These are phyloP conservation scores for Pampusana beccarii DNA, from an alignment of 2,113 vertebrate species.

Conservation along the genomic window DNA sequence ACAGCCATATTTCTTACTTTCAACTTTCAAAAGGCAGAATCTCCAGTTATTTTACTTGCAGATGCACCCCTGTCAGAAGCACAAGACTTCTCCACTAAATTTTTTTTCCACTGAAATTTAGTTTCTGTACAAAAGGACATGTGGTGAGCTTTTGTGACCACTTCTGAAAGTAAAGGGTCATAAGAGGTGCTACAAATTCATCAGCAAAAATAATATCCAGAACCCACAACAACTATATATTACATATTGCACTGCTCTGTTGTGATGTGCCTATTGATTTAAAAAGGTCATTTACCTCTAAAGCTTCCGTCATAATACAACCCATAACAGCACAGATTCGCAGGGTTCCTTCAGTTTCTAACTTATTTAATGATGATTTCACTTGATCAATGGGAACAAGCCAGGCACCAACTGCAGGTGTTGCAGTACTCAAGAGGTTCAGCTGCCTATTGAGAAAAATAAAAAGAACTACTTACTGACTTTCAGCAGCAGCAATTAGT, in stretches of 20 bases:
- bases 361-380: slow-evolving; percentile 91
- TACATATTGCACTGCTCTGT: neutral
- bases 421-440: slow-evolving; percentile 96
- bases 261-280: neutral
- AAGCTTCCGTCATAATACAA: slow-evolving; percentile 97
- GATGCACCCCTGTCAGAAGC: neutral
- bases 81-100: neutral
- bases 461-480: neutral
- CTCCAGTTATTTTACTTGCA: neutral
- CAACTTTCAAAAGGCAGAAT: neutral
- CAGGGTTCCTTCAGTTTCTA: slow-evolving; percentile 91
- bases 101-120: neutral
- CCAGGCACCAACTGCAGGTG: slow-evolving; percentile 95
- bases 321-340: slow-evolving; percentile 97
- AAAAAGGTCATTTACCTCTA: slow-evolving; percentile 81
- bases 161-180: neutral
- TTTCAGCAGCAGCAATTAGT: neutral
- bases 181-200: neutral
- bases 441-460: slow-evolving; percentile 81
- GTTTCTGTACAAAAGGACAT: neutral
- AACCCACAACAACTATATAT: neutral
- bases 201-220: neutral
- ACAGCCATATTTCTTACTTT: neutral
- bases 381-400: slow-evolving; percentile 97
- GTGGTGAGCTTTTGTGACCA: neutral